Base-by-base conservation (phyloP, 2,797 vertebrate species). In the Epinephelus coioides region DNA sequence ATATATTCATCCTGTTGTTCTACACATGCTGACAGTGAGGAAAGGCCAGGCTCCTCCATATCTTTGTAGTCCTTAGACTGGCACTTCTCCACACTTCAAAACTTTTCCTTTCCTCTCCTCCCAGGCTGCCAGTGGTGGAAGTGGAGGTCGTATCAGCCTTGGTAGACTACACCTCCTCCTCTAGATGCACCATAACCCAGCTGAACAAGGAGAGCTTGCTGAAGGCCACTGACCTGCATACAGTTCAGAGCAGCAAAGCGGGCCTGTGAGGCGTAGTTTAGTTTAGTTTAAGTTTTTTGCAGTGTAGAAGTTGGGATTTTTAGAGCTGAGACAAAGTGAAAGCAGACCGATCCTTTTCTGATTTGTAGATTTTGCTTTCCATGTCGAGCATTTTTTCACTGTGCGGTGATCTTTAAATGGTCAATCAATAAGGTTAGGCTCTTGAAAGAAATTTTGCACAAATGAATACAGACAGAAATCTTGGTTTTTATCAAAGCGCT, bases 151-250 rank as follows among this genome's bases (percentile, higher is more conserved):
- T 96, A 83, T 95, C 96, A 79, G 90, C 94, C 0, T 87, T 96
- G 80, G 89, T 96, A 73, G 95, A 96, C 89, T 95, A 94, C 0
- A 95, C 95, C n/a, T 95, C 94, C 77, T 95, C 95, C 1, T 96
- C 96, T 6, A 94, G 94, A 81, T 92, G 96, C 56, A 93, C 92
- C 78, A 94, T 96, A 80, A 96, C 94, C 0, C 95, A 95, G 87
- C 94, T 94, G 89, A 96, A 96, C 0, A 93, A 95, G 0, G 94
- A 96, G 84, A 95, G 94, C 0, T 94, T 96, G 49, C 91, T 97
- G 86, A 96, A 96, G 86, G 95, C 95, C 0, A 94, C 95, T 3
- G 95, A 96, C 89, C 96, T 95, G 94, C 86, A 30, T 96, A 66
- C 95, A 96, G 90, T 95, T 96, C 56, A 93, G 94, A 0, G 94